Evolutionary conservation across 92 coral and sea anemone species (phyloP).

Genomic region (Pocillopora meandrina): DNA sequence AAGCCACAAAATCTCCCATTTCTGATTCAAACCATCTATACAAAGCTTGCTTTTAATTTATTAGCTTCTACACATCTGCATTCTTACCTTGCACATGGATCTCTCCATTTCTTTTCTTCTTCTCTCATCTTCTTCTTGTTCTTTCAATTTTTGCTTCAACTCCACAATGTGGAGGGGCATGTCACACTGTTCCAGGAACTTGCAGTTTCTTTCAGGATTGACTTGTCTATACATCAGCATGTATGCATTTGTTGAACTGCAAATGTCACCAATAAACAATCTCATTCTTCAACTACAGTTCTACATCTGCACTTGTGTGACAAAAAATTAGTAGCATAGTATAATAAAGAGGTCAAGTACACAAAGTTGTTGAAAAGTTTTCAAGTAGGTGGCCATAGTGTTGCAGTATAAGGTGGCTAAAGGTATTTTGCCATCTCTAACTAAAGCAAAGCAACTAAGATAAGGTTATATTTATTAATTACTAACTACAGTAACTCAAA

Average conservation of each 20-base stretch:
- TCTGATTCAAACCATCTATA: too few species aligned
- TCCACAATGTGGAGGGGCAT: slow-evolving; percentile 75
- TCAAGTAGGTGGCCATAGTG: too few species aligned
- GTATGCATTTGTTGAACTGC: slow-evolving; percentile 97
- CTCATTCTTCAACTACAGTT: not conserved
- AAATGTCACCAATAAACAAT: not conserved
- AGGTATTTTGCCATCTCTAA: too few species aligned
- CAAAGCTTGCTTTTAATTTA: too few species aligned
- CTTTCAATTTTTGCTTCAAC: slow-evolving; percentile 51
- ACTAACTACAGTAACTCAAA: too few species aligned
- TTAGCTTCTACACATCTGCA: not conserved
- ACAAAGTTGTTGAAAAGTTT: too few species aligned
- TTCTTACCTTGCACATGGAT: slow-evolving; percentile 81
- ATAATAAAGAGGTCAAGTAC: too few species aligned
- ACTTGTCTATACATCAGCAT: slow-evolving; percentile 99
- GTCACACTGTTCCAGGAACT: slow-evolving; percentile 68
- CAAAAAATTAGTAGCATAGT: too few species aligned
- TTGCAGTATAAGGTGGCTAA: too few species aligned
- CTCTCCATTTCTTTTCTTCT: slow-evolving; percentile 73
- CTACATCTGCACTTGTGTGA: not conserved
- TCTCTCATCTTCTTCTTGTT: slow-evolving; percentile 74
- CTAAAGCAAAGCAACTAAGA: too few species aligned
- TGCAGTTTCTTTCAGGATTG: slow-evolving; percentile 50
- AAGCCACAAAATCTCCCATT: too few species aligned
- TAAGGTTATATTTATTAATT: too few species aligned